phyloP scores from a whole-genome alignment of 2,113 vertebrate genomes.

The Myrmophylax atrothorax region DNA sequence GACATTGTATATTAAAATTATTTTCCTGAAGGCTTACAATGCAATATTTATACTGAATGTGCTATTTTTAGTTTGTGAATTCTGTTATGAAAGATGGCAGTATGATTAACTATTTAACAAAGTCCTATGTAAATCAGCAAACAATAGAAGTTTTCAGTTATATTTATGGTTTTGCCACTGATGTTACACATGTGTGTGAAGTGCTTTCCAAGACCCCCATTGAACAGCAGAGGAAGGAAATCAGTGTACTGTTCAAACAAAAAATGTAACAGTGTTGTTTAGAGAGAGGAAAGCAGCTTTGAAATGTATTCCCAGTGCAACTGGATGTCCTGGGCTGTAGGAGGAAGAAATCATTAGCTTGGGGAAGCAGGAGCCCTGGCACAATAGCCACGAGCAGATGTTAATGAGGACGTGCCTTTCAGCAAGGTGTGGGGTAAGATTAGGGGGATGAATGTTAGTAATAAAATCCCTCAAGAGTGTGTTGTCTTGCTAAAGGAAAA shows the following conservation, averaged over 20 bases:
- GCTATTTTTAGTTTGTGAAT: neutral
- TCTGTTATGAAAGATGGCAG: neutral
- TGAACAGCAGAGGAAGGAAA: conserved; percentile 38
- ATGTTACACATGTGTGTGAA: neutral
- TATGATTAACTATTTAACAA: neutral
- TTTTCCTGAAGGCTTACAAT: neutral
- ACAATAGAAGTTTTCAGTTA: neutral
- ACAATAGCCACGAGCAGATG: conserved; percentile 15
- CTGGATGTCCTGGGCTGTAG: neutral
- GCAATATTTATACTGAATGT: neutral
- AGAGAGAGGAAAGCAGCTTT: conserved; percentile 30
- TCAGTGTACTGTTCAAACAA: neutral
- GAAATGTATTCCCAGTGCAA: conserved; percentile 1
- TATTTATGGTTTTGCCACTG: neutral
- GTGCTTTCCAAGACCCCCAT: neutral
- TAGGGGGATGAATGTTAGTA: neutral
- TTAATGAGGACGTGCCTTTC: conserved; percentile 44
- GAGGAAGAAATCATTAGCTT: conserved; percentile 29
- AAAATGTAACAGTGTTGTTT: neutral
- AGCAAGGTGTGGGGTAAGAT: conserved; percentile 61
- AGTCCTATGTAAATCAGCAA: neutral
- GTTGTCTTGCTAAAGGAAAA: neutral
- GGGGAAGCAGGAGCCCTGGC: neutral
- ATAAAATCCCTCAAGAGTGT: neutral
- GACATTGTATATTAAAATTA: neutral